Percentiles rank a stretch among this genome's conserved stretches.
phyloP scores from a whole-genome alignment of 2,888 invertebrate genomes.

The Xylota segnis region DNA sequence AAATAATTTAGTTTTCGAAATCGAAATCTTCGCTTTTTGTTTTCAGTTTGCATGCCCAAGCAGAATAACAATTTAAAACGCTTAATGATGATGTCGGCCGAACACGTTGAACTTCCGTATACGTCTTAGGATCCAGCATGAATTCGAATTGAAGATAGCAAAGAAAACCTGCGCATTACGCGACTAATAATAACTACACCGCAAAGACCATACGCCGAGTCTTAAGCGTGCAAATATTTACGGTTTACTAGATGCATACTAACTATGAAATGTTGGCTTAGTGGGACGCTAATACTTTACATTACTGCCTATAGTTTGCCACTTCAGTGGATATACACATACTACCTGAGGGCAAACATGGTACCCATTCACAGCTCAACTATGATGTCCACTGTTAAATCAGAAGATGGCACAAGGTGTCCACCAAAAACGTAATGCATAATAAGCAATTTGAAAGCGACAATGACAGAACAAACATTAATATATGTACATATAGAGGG shows the following conservation, averaged over 20 bases:
- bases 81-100: constrained; percentile 22
- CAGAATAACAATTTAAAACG: constrained; percentile 49
- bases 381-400: constrained; percentile 20
- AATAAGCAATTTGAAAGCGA: constrained; percentile 60
- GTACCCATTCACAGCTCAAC: constrained; percentile 35
- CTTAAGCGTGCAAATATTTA: constrained; percentile 70
- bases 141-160: constrained; percentile 49
- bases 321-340: constrained; percentile 51
- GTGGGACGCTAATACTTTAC: constrained; percentile 33
- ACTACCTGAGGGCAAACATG: constrained; percentile 57
- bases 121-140: constrained; percentile 37
- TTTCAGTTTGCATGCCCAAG: not conserved
- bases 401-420: constrained; percentile 50
- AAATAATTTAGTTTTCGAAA: constrained; percentile 51
- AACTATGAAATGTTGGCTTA: constrained; percentile 65
- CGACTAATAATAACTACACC: constrained; percentile 40
- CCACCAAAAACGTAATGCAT: constrained; percentile 51
- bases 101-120: constrained; percentile 61
- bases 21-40: constrained; percentile 28
- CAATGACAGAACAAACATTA: constrained; percentile 57
- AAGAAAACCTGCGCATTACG: constrained; percentile 53
- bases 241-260: constrained; percentile 69
- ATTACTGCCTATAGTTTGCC: constrained; percentile 50
- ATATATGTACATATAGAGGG: constrained; percentile 29
- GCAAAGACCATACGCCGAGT: constrained; percentile 38